Conservation (phyloP, 2,797 vertebrate species). For the Microchirus variegatus region DNA sequence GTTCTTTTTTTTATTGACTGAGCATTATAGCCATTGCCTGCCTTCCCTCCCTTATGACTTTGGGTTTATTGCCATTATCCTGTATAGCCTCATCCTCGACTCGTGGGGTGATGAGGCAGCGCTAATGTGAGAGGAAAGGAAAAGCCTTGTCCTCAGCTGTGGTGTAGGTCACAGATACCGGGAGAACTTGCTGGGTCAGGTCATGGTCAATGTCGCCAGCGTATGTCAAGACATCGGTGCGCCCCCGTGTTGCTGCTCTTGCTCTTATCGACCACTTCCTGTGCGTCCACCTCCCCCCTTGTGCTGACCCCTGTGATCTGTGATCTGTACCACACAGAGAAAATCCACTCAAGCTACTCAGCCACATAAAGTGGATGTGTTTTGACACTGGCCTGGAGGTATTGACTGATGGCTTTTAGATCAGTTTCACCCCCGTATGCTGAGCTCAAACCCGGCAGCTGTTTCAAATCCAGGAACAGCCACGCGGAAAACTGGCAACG, state of each 20-base stretch:
- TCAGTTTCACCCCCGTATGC: conserved; percentile 35
- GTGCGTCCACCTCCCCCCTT: conserved; percentile 16
- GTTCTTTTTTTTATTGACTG: conserved; percentile 33
- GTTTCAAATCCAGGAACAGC: conserved; percentile 8
- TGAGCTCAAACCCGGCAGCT: conserved; percentile 19
- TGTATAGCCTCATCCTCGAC: conserved; percentile 18
- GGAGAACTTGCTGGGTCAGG: conserved; percentile 52
- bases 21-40: conserved; percentile 15
- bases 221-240: conserved; percentile 39
- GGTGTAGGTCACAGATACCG: conserved; percentile 35
- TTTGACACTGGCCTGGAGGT: conserved; percentile 58
- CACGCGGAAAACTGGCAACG: conserved; percentile 1
- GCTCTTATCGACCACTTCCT: conserved; percentile 58
- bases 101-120: conserved; percentile 44
- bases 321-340: conserved; percentile 28
- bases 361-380: conserved; percentile 27
- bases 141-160: conserved; percentile 45
- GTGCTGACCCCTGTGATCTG: conserved; percentile 44
- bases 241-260: conserved; percentile 35
- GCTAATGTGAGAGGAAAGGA: conserved; percentile 58
- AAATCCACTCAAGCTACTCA: conserved; percentile 42
- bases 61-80: conserved; percentile 32
- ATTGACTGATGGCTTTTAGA: conserved; percentile 59
- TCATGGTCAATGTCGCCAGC: conserved; percentile 39
- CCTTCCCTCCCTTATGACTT: conserved; percentile 38